Base-by-base conservation (phyloP, 2,888 invertebrate genomes). In the Cheilosia vernalis region DNA sequence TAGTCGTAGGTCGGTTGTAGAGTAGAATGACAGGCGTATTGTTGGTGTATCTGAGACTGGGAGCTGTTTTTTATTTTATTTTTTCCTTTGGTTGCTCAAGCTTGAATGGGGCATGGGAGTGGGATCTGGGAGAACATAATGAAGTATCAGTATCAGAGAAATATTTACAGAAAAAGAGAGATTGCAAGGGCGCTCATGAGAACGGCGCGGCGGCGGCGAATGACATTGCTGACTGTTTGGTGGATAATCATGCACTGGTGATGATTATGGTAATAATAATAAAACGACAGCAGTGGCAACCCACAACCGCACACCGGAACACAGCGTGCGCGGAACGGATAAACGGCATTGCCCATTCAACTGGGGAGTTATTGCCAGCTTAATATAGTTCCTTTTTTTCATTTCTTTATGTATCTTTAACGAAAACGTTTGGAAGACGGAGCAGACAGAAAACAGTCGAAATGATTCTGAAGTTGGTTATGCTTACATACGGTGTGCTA, bases 1-100 rank as follows among this genome's bases (percentile, higher is more conserved):
- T 85, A 85, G 85, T 85, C 85, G 85, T 85, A 85, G 85, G 85
- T 85, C 85, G 85, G 74, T 79, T 81, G 76, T 77, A 81, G 80
- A 72, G 76, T 77, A 81, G 80, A 72, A 58, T 85, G 70, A 73
- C 83, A 74, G 61, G 60, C 76, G 70, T 55, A 67, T 85, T 74
- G 64, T 83, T 83, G 72, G 66, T 79, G 61, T 37, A 24, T 37
- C 53, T 49, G 42, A 37, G 40, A 42, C 55, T 55, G 47, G 42
- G 56, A 63, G 53, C 51, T 76, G 53, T 44, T 63, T 74, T 55
- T 73, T n/a, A 49, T 13, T 47, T 13, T 56, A 27, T 27, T 66
- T 61, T 37, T 10, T 51, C 15, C 15, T 21, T 15, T 51, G 21
- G 19, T 21, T 24, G 24, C 13, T 51, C 47, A 47, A 21, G 19